A percentile compares a stretch with the other conserved stretches of the same genome.
phyloP scores from a whole-genome alignment of 1,140 invertebrate genomes.

The Bactericera cockerelli region DNA sequence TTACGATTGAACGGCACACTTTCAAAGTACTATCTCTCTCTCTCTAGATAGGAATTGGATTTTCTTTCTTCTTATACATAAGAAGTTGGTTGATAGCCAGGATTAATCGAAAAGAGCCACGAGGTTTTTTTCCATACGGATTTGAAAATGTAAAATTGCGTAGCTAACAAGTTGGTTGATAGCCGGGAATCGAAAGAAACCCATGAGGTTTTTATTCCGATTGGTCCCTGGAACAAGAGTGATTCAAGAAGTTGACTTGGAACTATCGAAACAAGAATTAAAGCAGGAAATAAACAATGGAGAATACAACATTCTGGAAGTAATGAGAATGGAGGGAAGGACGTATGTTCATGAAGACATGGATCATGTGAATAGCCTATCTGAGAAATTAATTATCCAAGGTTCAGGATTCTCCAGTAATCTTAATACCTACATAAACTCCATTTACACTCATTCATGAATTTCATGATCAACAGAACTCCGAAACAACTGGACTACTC shows the following conservation, averaged over 20 bases:
- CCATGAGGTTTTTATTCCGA: not conserved
- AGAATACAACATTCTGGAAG: not conserved
- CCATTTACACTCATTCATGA: too few species aligned
- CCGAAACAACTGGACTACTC: too few species aligned
- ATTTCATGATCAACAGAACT: too few species aligned
- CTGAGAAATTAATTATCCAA: not conserved
- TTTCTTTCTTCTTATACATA: too few species aligned
- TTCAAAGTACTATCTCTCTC: not conserved
- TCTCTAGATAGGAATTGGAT: not conserved
- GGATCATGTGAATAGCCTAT: not conserved
- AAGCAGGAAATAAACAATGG: not conserved
- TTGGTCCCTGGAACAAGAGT: not conserved
- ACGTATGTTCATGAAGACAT: not conserved
- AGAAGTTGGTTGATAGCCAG: too few species aligned
- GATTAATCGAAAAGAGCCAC: too few species aligned
- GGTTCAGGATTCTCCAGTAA: not conserved
- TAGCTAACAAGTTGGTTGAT: not conserved
- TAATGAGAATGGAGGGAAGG: not conserved
- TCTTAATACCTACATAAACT: too few species aligned
- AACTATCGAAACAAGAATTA: not conserved
- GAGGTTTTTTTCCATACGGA: too few species aligned
- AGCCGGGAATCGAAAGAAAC: not conserved
- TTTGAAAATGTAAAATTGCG: not conserved
- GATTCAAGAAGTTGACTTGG: not conserved
- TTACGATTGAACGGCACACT: not conserved